A percentile compares a stretch with the other conserved stretches of the same genome.
Evolutionary conservation across 2,797 vertebrate species (phyloP).

Genomic region (Tenualosa thibaudeaui): DNA sequence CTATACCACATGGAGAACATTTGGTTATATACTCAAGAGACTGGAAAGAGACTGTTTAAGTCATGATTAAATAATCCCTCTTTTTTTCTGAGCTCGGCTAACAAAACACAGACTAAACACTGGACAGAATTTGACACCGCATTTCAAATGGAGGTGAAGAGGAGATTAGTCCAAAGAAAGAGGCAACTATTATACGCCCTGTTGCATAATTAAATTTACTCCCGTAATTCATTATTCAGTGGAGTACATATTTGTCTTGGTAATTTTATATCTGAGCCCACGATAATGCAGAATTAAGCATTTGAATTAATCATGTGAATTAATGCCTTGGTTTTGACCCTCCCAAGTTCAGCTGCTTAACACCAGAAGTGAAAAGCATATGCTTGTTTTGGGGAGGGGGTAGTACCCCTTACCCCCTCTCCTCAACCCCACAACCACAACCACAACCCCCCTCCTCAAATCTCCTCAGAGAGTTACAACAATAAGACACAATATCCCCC

Average conservation of each 20-base stretch:
- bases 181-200: slow-evolving; percentile 69
- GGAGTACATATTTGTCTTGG: slow-evolving; percentile 82
- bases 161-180: slow-evolving; percentile 67
- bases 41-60: slow-evolving; percentile 43
- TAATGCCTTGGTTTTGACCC: slow-evolving; percentile 72
- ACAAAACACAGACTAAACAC: slow-evolving; percentile 65
- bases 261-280: slow-evolving; percentile 74
- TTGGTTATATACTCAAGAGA: slow-evolving; percentile 12
- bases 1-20: slow-evolving; percentile 1
- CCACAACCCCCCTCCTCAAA: slow-evolving; percentile 63
- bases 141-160: slow-evolving; percentile 61
- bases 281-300: slow-evolving; percentile 76
- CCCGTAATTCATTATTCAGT: slow-evolving; percentile 72
- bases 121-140: slow-evolving; percentile 63
- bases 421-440: slow-evolving; percentile 56
- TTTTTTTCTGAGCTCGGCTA: slow-evolving; percentile 54
- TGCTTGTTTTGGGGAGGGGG: slow-evolving; percentile 79
- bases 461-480: slow-evolving; percentile 79
- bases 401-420: slow-evolving; percentile 49
- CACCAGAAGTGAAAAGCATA: slow-evolving; percentile 86
- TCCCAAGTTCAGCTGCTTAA: slow-evolving; percentile 82
- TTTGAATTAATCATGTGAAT: slow-evolving; percentile 86
- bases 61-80: slow-evolving; percentile 55
- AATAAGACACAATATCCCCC: slow-evolving; percentile 87
- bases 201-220: slow-evolving; percentile 77